phyloP scores from a whole-genome alignment of 2,888 invertebrate species.

The Stegophylla sp. region DNA sequence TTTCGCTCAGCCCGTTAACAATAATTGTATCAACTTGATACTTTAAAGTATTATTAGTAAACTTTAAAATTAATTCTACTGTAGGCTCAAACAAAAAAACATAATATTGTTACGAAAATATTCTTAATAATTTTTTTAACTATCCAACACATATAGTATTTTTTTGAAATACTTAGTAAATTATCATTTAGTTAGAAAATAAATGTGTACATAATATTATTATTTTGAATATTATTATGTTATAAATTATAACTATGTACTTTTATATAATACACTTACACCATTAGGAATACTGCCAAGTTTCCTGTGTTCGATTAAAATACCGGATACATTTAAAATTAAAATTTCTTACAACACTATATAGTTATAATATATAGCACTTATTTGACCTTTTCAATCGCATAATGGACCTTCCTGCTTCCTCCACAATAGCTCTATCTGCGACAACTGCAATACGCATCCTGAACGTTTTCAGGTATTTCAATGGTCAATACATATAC shows the following conservation, averaged over 20 bases:
- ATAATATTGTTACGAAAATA: neutral
- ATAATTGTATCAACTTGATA: too few relatives aligned
- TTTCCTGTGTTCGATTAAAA: conserved; percentile 3
- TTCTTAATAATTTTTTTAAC: neutral
- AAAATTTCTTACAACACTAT: conserved; percentile 10
- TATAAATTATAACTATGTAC: too few relatives aligned
- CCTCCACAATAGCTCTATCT: neutral
- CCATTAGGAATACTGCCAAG: conserved; percentile 14
- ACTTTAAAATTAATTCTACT: too few relatives aligned
- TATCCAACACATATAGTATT: neutral
- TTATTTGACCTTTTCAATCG: conserved; percentile 8
- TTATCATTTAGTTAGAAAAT: too few relatives aligned
- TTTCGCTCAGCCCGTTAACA: too few relatives aligned
- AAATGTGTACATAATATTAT: neutral
- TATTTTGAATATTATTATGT: neutral
- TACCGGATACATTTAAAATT: conserved; percentile 4
- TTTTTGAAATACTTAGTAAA: neutral
- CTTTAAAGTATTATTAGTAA: too few relatives aligned
- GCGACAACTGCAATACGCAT: neutral
- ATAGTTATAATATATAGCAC: too few relatives aligned
- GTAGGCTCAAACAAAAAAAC: too few relatives aligned
- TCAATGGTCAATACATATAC: neutral
- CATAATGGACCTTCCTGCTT: neutral
- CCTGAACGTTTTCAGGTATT: neutral
- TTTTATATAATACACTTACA: neutral